Evolutionary conservation across 92 coral and sea anemone species (phyloP), one percentile per base, ranked within the genome.

Genomic region (Hydrozoanthus gracilis): DNA sequence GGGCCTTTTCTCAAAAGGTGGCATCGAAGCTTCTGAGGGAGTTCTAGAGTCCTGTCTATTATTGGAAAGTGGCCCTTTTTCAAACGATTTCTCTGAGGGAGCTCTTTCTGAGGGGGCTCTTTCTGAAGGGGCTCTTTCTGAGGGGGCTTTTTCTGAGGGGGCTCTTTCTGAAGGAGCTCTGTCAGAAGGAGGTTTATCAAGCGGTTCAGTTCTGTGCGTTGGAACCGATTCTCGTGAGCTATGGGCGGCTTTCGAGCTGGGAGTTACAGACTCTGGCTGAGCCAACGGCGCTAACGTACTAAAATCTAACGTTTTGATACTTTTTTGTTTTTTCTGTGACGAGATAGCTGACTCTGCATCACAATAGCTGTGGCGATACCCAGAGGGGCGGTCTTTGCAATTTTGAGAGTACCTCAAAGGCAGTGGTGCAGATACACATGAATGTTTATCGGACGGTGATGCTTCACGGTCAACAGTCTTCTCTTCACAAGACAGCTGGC

Each of bases 371-470:
- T 93, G 82, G 8, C 96, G 84, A 72, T 91, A 89, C 4, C 92
- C 93, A n/a, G 98, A 90, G 51, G 95, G 93, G 16, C 91, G 92
- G 44, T 93, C 85, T 27, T 74, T 78, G 7, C n/a, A 64, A 56
- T 86, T 89, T 6, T 45, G 88, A 51, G 87, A 71, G 77, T 92
- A 91, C 52, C 88, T 78, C 39, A 87, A 9, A 39, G 98, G 98
- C 44, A 95, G 91, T 11, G 98, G 98, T 5, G 98, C 98, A 3
- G 98, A 95, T 3, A 91, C 93, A 61, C 98, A 87, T 0, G 98
- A 95, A 68, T 95, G 94, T 61, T 82, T 95, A 78, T 95, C 98
- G 20, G 95, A 94, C 71, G 90, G 87, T 14, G 93, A 87, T 3
- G 95, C 78, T 3, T 80, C 85, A 10, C 20, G 64, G 7, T 80